These are phyloP conservation scores for Naso thynnoides DNA, from an alignment of 2,797 vertebrate species.

Conservation along the genomic window DNA sequence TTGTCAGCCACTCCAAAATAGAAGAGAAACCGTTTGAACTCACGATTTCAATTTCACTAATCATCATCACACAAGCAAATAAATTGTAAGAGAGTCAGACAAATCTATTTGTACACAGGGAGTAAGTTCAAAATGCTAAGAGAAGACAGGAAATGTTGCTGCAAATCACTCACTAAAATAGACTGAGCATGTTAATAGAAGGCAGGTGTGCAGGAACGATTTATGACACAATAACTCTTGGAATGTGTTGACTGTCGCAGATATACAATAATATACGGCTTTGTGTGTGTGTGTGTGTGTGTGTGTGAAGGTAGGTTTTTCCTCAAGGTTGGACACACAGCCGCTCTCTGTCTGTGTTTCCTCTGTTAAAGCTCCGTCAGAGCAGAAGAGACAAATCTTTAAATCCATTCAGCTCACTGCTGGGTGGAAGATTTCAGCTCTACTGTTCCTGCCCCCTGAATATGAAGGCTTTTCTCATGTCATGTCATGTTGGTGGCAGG, in stretches of 20 bases:
- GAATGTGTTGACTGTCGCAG: conserved; percentile 39
- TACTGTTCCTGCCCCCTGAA: conserved; percentile 17
- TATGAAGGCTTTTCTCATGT: conserved; percentile 34
- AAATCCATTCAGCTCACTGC: conserved; percentile 33
- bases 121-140: neutral
- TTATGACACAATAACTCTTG: conserved; percentile 8
- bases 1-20: neutral
- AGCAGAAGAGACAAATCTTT: conserved; percentile 11
- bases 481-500: conserved; percentile 30
- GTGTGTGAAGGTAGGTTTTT: conserved; percentile 11
- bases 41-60: neutral
- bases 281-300: conserved; percentile 16
- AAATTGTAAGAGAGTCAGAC: neutral
- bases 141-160: conserved; percentile 4
- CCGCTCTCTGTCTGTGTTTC: conserved; percentile 9
- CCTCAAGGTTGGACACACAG: conserved; percentile 4
- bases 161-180: conserved; percentile 14
- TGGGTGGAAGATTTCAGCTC: conserved; percentile 27
- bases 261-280: neutral
- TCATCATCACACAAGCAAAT: neutral
- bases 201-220: neutral
- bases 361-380: conserved; percentile 10
- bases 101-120: neutral
- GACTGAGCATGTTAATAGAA: conserved; percentile 1
- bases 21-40: neutral